Base-by-base conservation (phyloP, 1,140 invertebrate species). In the Lysiphlebus fabarum region DNA sequence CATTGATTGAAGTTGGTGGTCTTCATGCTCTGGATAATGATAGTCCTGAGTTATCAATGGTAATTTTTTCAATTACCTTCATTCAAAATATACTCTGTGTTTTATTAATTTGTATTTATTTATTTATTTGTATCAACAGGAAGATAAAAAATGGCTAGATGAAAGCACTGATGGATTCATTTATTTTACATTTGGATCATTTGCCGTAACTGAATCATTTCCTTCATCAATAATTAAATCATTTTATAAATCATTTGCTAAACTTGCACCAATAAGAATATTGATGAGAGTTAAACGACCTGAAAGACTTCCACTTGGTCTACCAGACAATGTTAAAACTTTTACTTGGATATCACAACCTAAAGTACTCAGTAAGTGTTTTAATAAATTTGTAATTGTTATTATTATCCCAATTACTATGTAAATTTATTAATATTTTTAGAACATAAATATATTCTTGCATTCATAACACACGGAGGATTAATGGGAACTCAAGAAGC, bases 391-490 rank as follows among this genome's bases (percentile, higher is more conserved):
- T 63, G 58, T 62, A 1, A 36, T 40, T 40, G 3, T 12, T 14
- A 47, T 2, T 4, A 8, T 36, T 17, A n/a, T n/a, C 53, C 34
- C 49, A 55, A 45, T 56, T 57, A 56, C n/a, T 9, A 34, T 4
- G 14, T 17, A 17, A 33, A 9, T 44, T 50, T 34, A 10, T 57
- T 26, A 40, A 8, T 9, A 50, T 63, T 59, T 58, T 56, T 6
- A 77, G 75, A 75, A 7, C 75, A 77, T 50, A 66, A 62, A 11
- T 76, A 76, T 34, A 14, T 71, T 7, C 79, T 81, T 56, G 83
- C 82, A 0, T 91, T 91, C 59, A 82, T 91, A 57, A 85, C 86
- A 0, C 90, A 93, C 64, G 86, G 85, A 34, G 90, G 90, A 0
- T 82, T 90, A 40, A 82, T 89, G 67, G 86, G 90, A 17, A 85